These are phyloP conservation scores for Magallana gigas DNA, from an alignment of 1,140 invertebrate species.

Conservation along the genomic window DNA sequence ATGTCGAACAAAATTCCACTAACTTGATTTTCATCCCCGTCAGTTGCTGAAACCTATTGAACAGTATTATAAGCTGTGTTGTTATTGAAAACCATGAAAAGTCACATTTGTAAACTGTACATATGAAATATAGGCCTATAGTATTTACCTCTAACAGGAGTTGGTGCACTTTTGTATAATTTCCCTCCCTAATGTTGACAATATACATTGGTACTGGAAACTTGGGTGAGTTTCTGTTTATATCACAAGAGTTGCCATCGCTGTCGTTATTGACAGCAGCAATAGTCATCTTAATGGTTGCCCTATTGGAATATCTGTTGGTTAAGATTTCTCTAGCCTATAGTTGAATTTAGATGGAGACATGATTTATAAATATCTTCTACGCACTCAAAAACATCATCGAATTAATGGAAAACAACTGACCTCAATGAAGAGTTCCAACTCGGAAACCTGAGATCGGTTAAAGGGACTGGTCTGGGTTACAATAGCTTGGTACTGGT, in stretches of 20 bases:
- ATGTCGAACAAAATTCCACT: neutral
- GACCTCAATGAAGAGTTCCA: slow-evolving; percentile 49
- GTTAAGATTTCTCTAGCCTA: neutral
- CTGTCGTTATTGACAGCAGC: slow-evolving; percentile 43
- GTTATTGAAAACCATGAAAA: neutral
- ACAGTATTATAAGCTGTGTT: too few species aligned
- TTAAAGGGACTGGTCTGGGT: slow-evolving; percentile 49
- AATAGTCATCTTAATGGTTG: slow-evolving; percentile 53
- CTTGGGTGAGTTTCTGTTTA: neutral
- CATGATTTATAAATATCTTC: neutral
- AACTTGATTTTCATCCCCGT: neutral
- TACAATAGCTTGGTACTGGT: slow-evolving; percentile 51
- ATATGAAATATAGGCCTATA: neutral
- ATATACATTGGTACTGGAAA: neutral
- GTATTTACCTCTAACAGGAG: neutral
- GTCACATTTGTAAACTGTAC: neutral
- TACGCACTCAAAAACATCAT: neutral
- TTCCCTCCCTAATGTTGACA: neutral
- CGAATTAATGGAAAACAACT: neutral
- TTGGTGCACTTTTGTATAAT: neutral
- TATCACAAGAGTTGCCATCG: too few species aligned
- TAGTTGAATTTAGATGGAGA: neutral
- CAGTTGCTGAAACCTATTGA: neutral
- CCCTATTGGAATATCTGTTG: slow-evolving; percentile 39
- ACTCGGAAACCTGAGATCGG: slow-evolving; percentile 24